Percentiles rank a stretch among this genome's conserved stretches.
Evolutionary conservation across 2,113 vertebrate species (phyloP).

Genomic region (Pteronura brasiliensis): DNA sequence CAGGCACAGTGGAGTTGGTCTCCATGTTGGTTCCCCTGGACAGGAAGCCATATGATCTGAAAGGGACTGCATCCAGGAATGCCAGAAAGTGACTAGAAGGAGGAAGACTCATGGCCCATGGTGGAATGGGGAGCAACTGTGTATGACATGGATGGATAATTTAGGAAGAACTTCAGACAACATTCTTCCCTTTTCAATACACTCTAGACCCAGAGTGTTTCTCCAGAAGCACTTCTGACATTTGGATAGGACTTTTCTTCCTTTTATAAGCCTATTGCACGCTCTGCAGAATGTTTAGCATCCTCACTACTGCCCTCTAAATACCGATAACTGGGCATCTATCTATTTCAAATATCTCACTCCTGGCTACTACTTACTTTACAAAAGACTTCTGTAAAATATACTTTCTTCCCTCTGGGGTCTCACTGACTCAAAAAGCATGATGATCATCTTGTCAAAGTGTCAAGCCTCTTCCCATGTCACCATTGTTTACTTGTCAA

Average conservation of each 20-base stretch:
- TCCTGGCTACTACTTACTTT: background rate
- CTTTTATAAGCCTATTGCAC: background rate
- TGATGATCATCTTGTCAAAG: constrained; percentile 41
- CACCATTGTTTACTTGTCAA: constrained; percentile 28
- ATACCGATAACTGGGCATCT: background rate
- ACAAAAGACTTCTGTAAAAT: constrained; percentile 5
- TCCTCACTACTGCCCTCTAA: background rate
- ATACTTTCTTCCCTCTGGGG: constrained; percentile 43
- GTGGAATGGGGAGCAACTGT: background rate
- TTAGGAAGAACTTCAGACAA: background rate
- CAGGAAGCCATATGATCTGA: background rate
- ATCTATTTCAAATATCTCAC: background rate
- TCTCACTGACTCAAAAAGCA: background rate
- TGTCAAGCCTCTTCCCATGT: constrained; percentile 38
- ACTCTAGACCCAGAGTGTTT: background rate
- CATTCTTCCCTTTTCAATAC: background rate
- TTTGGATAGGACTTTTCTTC: background rate
- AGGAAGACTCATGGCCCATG: background rate
- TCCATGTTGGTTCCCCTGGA: background rate
- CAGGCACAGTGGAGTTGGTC: background rate
- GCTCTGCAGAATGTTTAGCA: background rate
- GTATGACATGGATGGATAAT: background rate
- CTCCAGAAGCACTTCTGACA: background rate
- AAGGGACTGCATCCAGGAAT: background rate
- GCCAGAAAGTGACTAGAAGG: background rate